Percentiles rank a stretch among this genome's conserved stretches.
phyloP scores from a whole-genome alignment of 1,140 invertebrate genomes.

The Pseudomyrmex pallidus region DNA sequence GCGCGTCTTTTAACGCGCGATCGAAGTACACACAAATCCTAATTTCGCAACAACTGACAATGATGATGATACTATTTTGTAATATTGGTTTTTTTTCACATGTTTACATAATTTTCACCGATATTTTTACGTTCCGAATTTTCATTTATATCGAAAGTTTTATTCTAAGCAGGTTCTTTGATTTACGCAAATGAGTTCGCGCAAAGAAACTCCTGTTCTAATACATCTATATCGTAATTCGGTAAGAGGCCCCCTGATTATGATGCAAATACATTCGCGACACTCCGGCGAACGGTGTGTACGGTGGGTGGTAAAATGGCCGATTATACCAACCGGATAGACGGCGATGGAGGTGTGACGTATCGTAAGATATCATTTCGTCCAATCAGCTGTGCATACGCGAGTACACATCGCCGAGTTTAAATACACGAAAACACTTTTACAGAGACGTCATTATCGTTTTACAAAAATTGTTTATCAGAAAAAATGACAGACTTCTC shows the following conservation, averaged over 20 bases:
- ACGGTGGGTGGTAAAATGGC: conserved; percentile 24
- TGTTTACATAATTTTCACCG: too few relatives aligned
- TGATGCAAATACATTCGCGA: not conserved
- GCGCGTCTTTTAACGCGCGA: conserved; percentile 1
- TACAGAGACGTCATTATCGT: not conserved
- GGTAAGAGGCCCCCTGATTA: not conserved
- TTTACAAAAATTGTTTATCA: too few relatives aligned
- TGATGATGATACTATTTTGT: not conserved
- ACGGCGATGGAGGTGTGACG: conserved; percentile 55
- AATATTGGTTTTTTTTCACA: not conserved
- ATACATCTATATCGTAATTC: not conserved
- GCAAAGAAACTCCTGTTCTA: too few relatives aligned
- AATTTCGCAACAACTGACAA: not conserved
- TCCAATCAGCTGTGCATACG: conserved; percentile 41
- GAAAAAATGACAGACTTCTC: too few relatives aligned
- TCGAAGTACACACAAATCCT: too few relatives aligned
- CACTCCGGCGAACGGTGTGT: not conserved
- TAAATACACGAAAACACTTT: not conserved
- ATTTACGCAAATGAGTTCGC: too few relatives aligned
- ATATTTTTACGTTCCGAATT: too few relatives aligned
- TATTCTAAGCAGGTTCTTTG: too few relatives aligned
- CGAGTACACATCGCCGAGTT: not conserved
- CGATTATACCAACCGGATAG: conserved; percentile 53
- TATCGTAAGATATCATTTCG: conserved; percentile 64
- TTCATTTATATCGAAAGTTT: too few relatives aligned